Evolutionary conservation across 2,797 vertebrate species (phyloP).

Genomic region (Hypotaenidia philippensis): DNA sequence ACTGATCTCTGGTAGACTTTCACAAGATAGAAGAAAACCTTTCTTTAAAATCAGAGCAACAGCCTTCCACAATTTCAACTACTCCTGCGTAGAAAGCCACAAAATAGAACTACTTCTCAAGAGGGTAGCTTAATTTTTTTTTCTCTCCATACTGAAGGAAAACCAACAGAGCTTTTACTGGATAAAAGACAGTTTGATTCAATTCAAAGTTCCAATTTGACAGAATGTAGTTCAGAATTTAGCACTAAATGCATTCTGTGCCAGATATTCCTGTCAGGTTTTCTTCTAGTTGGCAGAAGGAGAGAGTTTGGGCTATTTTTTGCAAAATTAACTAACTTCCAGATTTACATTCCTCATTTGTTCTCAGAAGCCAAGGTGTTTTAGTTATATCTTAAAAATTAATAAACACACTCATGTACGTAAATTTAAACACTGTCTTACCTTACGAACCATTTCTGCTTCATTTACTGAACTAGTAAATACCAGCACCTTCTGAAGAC

Average conservation of each 20-base stretch:
- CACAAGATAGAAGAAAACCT: neutral
- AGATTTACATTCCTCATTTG: neutral
- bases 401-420: accelerated
- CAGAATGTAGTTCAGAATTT: neutral
- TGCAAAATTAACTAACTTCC: neutral
- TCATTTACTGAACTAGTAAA: constrained; percentile 84
- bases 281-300: neutral
- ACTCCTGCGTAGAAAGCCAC: neutral
- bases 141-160: neutral
- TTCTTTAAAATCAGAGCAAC: neutral
- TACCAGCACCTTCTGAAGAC: constrained; percentile 89
- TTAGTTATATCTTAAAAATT: neutral
- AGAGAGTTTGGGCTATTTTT: neutral
- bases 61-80: neutral
- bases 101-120: neutral
- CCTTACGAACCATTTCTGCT: constrained; percentile 88
- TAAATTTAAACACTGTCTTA: constrained; percentile 40
- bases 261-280: neutral
- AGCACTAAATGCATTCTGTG: neutral
- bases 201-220: neutral
- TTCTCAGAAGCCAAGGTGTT: neutral
- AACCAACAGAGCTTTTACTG: neutral
- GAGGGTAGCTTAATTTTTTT: accelerated
- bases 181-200: neutral
- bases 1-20: neutral